phyloP scores from a whole-genome alignment of 2,797 vertebrate species.

The Leptodactylus fallax region DNA sequence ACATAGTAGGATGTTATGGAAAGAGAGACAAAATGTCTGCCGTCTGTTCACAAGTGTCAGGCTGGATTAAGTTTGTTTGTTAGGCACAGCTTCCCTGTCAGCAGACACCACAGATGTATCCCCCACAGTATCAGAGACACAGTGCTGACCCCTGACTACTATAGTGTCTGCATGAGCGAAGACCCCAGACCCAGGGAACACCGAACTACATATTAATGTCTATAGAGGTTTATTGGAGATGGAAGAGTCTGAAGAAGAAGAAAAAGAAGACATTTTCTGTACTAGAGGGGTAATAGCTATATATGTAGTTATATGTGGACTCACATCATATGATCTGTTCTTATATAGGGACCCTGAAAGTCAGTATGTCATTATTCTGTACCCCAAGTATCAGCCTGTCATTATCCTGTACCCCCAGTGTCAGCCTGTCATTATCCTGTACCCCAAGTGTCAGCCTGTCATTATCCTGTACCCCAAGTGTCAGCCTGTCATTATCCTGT shows the following conservation, averaged over 20 bases:
- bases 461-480: no score
- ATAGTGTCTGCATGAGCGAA: not conserved
- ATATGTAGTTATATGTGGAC: no score
- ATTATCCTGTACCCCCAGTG: no score
- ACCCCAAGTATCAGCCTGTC: no score
- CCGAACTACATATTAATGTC: not conserved
- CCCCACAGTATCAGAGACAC: not conserved
- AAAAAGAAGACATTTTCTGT: no score
- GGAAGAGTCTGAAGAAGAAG: not conserved
- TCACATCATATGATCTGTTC: no score
- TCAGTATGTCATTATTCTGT: no score
- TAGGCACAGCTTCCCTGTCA: not conserved
- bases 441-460: no score
- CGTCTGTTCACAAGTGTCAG: constrained; percentile 23
- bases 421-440: no score
- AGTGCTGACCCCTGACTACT: not conserved
- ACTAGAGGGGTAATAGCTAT: no score
- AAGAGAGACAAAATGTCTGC: not conserved
- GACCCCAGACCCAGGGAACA: not conserved
- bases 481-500: no score
- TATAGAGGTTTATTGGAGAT: not conserved
- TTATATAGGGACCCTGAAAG: no score
- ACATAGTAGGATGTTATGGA: not conserved
- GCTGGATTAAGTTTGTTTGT: constrained; percentile 25
- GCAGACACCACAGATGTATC: constrained; percentile 27